Evolutionary conservation across 1,140 invertebrate species (phyloP).

Genomic region (Drosophila yakuba): DNA sequence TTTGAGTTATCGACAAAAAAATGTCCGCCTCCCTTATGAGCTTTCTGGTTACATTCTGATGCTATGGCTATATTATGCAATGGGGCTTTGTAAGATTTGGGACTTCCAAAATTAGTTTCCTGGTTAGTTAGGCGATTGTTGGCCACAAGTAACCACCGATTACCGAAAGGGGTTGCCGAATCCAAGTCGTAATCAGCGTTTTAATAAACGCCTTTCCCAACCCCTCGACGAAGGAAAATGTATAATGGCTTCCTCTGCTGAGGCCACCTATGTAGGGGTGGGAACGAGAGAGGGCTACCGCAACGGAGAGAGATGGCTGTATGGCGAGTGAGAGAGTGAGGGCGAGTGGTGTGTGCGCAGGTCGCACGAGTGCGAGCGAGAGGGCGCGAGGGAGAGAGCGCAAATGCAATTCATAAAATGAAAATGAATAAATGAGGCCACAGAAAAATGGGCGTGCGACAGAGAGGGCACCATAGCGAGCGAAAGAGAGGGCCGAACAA

Average conservation of each 20-base stretch:
- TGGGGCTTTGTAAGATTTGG: not conserved
- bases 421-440: constrained; percentile 66
- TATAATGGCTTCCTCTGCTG: constrained; percentile 72
- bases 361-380: constrained; percentile 31
- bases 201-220: constrained; percentile 46
- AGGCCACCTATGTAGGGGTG: constrained; percentile 7
- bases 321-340: constrained; percentile 19
- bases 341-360: constrained; percentile 28
- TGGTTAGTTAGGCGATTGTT: not conserved
- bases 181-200: constrained; percentile 55
- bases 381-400: constrained; percentile 52
- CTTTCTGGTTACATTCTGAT: not conserved
- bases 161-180: not conserved
- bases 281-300: constrained; percentile 12
- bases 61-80: not conserved
- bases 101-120: not conserved
- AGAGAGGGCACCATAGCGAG: constrained; percentile 4
- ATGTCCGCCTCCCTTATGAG: not conserved
- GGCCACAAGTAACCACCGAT: constrained; percentile 1
- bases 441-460: constrained; percentile 18
- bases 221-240: constrained; percentile 36
- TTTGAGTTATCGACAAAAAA: too few species aligned
- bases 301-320: not conserved
- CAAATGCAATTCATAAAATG: constrained; percentile 82
- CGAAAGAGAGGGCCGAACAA: constrained; percentile 41